Evolutionary conservation across 2,113 vertebrate species (phyloP).

Genomic region (Eptesicus fuscus): DNA sequence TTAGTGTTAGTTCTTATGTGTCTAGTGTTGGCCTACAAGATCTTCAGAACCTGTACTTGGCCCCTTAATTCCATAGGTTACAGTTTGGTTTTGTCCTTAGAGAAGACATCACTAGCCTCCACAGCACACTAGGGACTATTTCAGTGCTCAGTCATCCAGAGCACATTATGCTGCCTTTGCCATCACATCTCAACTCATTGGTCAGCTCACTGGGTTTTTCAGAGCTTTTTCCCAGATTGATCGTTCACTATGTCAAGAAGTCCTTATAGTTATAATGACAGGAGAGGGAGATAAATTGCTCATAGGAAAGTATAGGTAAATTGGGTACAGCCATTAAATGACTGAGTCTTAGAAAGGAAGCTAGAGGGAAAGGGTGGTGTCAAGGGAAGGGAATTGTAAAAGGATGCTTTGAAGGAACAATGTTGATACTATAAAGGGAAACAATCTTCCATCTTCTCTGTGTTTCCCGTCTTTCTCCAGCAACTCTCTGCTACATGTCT

Average conservation of each 20-base stretch:
- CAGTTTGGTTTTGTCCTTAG: neutral
- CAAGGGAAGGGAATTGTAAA: neutral
- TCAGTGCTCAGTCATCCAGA: neutral
- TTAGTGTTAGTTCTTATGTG: neutral
- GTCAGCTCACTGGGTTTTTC: neutral
- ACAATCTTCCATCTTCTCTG: neutral
- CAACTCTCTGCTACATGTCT: neutral
- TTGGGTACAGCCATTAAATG: neutral
- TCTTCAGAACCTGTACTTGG: neutral
- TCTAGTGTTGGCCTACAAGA: neutral
- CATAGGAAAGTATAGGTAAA: neutral
- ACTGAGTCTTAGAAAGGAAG: neutral
- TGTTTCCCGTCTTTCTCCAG: neutral
- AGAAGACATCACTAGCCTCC: neutral
- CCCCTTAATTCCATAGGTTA: neutral
- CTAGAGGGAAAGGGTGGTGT: neutral
- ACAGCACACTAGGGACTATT: neutral
- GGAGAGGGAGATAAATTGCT: neutral
- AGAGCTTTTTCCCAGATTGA: neutral
- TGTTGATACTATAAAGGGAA: neutral
- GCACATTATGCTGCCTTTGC: neutral
- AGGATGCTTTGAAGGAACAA: neutral
- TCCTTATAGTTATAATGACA: conserved; percentile 1
- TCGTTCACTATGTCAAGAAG: neutral
- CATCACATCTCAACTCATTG: neutral